phyloP scores from a whole-genome alignment of 2,888 invertebrate genomes.

The Hydrotaea cyrtoneurina region DNA sequence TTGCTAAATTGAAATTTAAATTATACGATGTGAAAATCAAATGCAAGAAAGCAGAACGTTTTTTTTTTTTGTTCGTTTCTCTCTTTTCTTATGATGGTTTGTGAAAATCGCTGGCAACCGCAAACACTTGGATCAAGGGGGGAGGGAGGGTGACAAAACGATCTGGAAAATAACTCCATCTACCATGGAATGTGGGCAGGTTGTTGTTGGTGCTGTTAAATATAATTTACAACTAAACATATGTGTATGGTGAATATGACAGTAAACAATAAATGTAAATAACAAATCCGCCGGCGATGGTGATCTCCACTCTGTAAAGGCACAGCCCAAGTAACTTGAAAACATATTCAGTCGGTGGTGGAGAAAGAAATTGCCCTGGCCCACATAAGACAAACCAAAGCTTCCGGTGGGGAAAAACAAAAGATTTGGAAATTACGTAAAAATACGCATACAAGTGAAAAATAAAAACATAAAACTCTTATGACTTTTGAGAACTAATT shows the following conservation, averaged over 20 bases:
- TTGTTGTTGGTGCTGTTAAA: not conserved
- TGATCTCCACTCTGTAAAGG: not conserved
- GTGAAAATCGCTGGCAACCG: slow-evolving; percentile 27
- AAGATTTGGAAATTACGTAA: not conserved
- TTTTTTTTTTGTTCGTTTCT: slow-evolving; percentile 44
- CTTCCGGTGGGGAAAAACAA: not conserved
- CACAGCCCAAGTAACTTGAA: not conserved
- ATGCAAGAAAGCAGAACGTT: slow-evolving; percentile 67
- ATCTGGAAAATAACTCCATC: slow-evolving; percentile 8
- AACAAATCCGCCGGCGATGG: not conserved
- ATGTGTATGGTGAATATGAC: not conserved
- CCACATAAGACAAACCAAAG: not conserved
- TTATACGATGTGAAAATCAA: slow-evolving; percentile 60
- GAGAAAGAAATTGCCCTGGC: not conserved
- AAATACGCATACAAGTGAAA: not conserved
- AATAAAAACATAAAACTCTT: too few relatives aligned
- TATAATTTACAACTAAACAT: slow-evolving; percentile 2
- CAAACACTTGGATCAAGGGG: not conserved
- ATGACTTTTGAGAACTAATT: not conserved
- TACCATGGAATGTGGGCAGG: slow-evolving; percentile 15
- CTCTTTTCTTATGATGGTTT: slow-evolving; percentile 12
- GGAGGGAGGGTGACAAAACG: not conserved
- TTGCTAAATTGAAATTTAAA: slow-evolving; percentile 50
- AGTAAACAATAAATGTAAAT: slow-evolving; percentile 13
- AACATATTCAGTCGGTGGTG: not conserved